Evolutionary conservation across 2,888 invertebrate genomes (phyloP), one percentile per base, ranked within the genome.

Genomic region (Acanthosepion lycidas): DNA sequence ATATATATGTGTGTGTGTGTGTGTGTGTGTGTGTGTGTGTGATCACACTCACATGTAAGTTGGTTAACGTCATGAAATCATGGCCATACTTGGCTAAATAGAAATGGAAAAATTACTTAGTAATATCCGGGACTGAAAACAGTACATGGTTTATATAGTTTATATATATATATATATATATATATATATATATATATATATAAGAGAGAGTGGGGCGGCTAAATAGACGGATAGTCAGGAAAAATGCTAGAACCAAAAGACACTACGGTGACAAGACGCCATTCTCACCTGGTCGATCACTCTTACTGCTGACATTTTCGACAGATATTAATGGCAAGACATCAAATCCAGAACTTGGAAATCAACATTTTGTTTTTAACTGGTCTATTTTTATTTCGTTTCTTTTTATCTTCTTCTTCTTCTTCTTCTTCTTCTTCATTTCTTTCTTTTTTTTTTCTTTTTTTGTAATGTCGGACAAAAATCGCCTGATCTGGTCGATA

Each of bases 401-500:
- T 55, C 20, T 55, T 20, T 55, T 55, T 4, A 18, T 55, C 20
- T 18, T 15, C 55, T 18, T 55, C 20, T 55, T 18, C 12, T 53
- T 15, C 9, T 53, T 53, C 9, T 53, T 15, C n/a, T n/a, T n/a
- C n/a, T n/a, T n/a, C n/a, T n/a, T n/a, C 15, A 53, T 53, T 12
- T 53, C 8, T 53, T 15, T 55, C 15, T 15, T 59, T 5, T 59
- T 6, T 59, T 20, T 59, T 23, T 3, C 26, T 20, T 59, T 23
- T 59, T 23, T 20, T 59, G 20, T 33, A 78, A 78, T 33, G 9
- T n/a, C 15, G n/a, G 78, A 33, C n/a, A 6, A 33, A 78, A 78
- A 78, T 78, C 78, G 78, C 78, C 78, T 78, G 78, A 78, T 78
- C 78, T 78, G 33, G 78, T 78, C 78, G 78, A 78, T 78, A 78